Evolutionary conservation across 2,113 vertebrate genomes (phyloP), one percentile per base, ranked within the genome.

Genomic region (Sinocyclocheilus maitianheensis): DNA sequence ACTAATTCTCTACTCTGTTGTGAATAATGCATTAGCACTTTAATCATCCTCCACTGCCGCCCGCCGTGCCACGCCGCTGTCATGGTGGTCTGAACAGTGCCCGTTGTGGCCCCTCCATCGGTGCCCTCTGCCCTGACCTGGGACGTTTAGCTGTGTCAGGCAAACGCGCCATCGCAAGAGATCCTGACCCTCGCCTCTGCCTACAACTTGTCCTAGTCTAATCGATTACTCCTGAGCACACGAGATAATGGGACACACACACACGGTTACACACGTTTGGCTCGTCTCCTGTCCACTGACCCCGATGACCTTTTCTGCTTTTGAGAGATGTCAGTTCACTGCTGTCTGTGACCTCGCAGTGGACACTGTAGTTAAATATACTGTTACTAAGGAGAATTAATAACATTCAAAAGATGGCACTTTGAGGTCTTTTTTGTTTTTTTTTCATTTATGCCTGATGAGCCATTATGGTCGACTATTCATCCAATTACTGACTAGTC

Each of bases 21-120:
- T 91, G 88, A 90, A 90, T 90, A 86, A 91, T 90, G 82, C 84
- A 89, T 81, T 79, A 79, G 83, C 30, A 26, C 34, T 87, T 83
- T 82, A 89, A 53, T 90, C 67, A 55, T 20, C 81, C 58, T 78
- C 55, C 80, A 67, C 34, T 48, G 65, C 55, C 26, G 55, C 67
- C 82, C 62, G 16, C 46, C 12, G 58, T 62, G 80, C 43, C 84
- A 58, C 53, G n/a, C 65, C 7, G 53, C 48, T 72, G 26, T 62
- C 20, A 81, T 60, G 75, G 72, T 76, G 80, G 80, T 79, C 85
- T 10, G 18, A 53, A 48, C 78, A 69, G 30, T 43, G 46, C 30
- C 79, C 34, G 62, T 40, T 71, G 65, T 62, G 72, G 48, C 76
- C 48, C 24, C 48, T 34, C 30, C 62, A 43, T 69, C 20, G 0